phyloP scores from a whole-genome alignment of 2,888 invertebrate species.

The Napeogenes sylphis region DNA sequence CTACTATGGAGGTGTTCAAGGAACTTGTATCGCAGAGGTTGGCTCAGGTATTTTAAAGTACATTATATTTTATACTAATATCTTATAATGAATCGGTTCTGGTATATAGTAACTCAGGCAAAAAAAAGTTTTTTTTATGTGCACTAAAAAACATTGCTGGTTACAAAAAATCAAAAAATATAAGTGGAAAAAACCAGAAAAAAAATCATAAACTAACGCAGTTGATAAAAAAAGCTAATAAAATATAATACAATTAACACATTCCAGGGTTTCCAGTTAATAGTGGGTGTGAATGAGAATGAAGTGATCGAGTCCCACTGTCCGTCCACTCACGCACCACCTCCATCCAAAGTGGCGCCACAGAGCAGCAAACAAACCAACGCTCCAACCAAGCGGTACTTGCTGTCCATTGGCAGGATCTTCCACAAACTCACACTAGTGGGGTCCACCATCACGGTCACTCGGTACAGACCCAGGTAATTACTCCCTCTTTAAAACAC shows the following conservation, averaged over 20 bases:
- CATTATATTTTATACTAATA: neutral
- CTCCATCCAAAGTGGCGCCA: slow-evolving; percentile 69
- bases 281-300: slow-evolving; percentile 76
- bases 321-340: slow-evolving; percentile 59
- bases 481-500: neutral
- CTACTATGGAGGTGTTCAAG: slow-evolving; percentile 91
- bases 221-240: no score
- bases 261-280: slow-evolving; percentile 88
- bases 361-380: slow-evolving; percentile 58
- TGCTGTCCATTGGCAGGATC: slow-evolving; percentile 94
- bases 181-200: no score
- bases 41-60: slow-evolving; percentile 81
- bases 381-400: slow-evolving; percentile 83
- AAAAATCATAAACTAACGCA: no score
- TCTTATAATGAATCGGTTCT: neutral
- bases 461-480: slow-evolving; percentile 94
- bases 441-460: slow-evolving; percentile 94
- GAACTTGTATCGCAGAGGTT: slow-evolving; percentile 98
- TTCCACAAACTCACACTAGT: slow-evolving; percentile 93
- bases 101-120: no score
- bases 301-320: slow-evolving; percentile 65
- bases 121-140: no score
- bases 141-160: no score
- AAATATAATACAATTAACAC: no score
- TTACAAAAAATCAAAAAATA: no score